Conservation (phyloP, 2,113 vertebrate genomes). For the Amphilophus citrinellus region DNA sequence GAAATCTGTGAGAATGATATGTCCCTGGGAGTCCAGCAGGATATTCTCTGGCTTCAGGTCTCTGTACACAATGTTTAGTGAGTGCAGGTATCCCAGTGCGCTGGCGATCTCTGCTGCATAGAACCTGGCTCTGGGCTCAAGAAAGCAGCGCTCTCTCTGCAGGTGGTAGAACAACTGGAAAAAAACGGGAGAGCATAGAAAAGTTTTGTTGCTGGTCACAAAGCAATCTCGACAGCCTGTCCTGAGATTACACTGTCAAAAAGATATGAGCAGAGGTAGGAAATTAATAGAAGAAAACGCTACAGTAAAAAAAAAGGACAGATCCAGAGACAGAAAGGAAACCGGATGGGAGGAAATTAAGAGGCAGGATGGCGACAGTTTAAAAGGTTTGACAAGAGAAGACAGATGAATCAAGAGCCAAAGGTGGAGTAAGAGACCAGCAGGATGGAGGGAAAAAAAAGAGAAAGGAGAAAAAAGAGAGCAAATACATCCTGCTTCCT, state of each 20-base stretch:
- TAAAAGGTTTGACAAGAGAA: slow-evolving; percentile 45
- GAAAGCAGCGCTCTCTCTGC: slow-evolving; percentile 96
- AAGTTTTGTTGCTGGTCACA: not conserved
- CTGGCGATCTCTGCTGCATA: slow-evolving; percentile 98
- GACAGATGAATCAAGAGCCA: slow-evolving; percentile 41
- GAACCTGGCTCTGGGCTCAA: slow-evolving; percentile 95
- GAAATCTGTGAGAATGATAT: slow-evolving; percentile 97
- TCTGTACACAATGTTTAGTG: slow-evolving; percentile 97
- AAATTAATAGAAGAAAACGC: not conserved
- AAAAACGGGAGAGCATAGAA: slow-evolving; percentile 3
- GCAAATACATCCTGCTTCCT: slow-evolving; percentile 60
- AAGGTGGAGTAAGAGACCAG: slow-evolving; percentile 41
- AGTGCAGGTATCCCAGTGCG: slow-evolving; percentile 97
- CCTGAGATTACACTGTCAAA: not conserved
- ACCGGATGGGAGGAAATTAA: slow-evolving; percentile 48
- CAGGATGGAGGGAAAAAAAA: slow-evolving; percentile 27
- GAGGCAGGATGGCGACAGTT: slow-evolving; percentile 66
- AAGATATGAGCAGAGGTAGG: slow-evolving; percentile 17
- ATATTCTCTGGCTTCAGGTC: slow-evolving; percentile 99
- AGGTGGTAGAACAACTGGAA: slow-evolving; percentile 97
- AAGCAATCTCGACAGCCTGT: not conserved
- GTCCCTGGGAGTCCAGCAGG: slow-evolving; percentile 95
- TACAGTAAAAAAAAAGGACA: not conserved
- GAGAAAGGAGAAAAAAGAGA: slow-evolving; percentile 49
- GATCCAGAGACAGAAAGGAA: slow-evolving; percentile 47